Base-by-base conservation (phyloP, 2,797 vertebrate species). In the Leuciscus waleckii region DNA sequence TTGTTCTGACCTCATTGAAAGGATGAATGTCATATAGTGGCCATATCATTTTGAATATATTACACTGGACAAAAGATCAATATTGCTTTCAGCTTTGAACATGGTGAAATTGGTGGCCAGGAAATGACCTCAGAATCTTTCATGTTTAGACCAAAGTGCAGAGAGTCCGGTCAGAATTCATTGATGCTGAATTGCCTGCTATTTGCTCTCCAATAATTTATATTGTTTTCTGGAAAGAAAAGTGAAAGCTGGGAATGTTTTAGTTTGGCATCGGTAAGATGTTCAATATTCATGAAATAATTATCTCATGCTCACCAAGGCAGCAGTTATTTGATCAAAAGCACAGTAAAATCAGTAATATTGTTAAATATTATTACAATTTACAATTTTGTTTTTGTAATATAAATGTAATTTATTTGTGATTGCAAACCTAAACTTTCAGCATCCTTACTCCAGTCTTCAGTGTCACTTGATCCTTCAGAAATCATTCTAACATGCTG, bases 151-250 rank as follows among this genome's bases (percentile, higher is more conserved):
- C 61, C 41, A 21, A 51, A 69, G 61, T 49, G 5, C 86, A 81
- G 49, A 78, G 63, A 76, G 43, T 91, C 65, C 93, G 91, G 86
- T 92, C 88, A 74, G 85, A 81, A 81, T 90, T 88, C 91, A 92
- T 77, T 43, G 79, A 63, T 29, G 1, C 71, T 67, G 69, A 84
- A 76, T 17, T 79, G 58, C 61, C 29, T 54, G 49, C 4, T 21
- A 8, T 54, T 74, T 49, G 63, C 29, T 37, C 4, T 68, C 29
- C 7, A 32, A 63, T 6, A 1, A 16, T 69, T 70, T 61, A 58
- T n/a, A 10, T 75, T 35, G 2, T 39, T 7, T 16, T 81, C 8
- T 29, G 29, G 6, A 10, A 8, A 37, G 16, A 54, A 58, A 32
- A 17, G 11, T 29, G 17, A 61, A 73, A 43, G 6, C 54, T 46